A percentile compares a stretch with the other conserved stretches of the same genome.
phyloP scores from a whole-genome alignment of 2,888 invertebrate genomes.

The Camptogramma bilineatum region DNA sequence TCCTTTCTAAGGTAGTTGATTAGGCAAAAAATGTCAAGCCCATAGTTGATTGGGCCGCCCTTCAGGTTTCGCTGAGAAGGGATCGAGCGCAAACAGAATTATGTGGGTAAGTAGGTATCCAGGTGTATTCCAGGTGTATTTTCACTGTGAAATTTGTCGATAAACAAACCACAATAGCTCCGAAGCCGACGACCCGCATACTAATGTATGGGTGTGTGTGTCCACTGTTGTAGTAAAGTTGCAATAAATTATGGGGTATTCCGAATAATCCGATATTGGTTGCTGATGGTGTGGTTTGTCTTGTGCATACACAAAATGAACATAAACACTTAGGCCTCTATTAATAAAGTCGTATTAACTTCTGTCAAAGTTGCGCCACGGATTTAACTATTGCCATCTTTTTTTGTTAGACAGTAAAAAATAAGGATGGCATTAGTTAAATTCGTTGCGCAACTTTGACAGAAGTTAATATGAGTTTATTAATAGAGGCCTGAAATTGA shows the following conservation, averaged over 20 bases:
- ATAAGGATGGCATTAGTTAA: too few relatives aligned
- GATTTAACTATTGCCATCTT: too few relatives aligned
- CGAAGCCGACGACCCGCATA: constrained; percentile 56
- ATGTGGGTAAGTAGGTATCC: constrained; percentile 34
- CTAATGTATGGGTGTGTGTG: constrained; percentile 53
- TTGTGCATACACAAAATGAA: not conserved
- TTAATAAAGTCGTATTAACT: too few relatives aligned
- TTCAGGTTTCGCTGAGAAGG: constrained; percentile 35
- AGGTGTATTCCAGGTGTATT: constrained; percentile 51
- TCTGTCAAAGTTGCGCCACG: too few relatives aligned
- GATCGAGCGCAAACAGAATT: constrained; percentile 59
- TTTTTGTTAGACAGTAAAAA: too few relatives aligned
- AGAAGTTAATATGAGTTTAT: too few relatives aligned
- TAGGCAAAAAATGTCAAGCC: constrained; percentile 36
- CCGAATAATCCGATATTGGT: constrained; percentile 2
- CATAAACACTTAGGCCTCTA: too few relatives aligned
- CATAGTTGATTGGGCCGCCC: constrained; percentile 38
- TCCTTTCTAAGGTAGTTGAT: constrained; percentile 26
- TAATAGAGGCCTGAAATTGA: too few relatives aligned
- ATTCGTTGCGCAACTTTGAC: too few relatives aligned
- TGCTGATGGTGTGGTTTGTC: not conserved
- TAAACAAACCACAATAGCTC: constrained; percentile 67
- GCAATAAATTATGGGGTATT: not conserved
- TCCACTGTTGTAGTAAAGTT: constrained; percentile 39
- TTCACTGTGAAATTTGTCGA: constrained; percentile 65